Percentiles rank a stretch among this genome's conserved stretches.
phyloP scores from a whole-genome alignment of 2,888 invertebrate species.

The Eupithecia dodoneata region DNA sequence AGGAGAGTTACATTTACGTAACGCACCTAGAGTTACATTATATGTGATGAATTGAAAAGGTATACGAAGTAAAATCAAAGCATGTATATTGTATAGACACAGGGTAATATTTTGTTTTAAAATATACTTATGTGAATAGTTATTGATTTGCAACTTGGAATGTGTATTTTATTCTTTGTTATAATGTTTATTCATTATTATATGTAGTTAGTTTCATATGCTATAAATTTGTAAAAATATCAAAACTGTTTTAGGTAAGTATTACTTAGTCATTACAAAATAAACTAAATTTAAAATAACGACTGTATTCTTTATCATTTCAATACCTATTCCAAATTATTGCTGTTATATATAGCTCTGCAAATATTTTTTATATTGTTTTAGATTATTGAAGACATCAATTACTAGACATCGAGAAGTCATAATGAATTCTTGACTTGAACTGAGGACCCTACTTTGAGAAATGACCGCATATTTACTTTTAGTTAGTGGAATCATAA shows the following conservation, averaged over 20 bases:
- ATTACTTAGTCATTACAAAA: conserved; percentile 46
- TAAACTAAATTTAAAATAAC: conserved; percentile 32
- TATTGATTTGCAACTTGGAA: conserved; percentile 48
- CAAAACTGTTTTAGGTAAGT: conserved; percentile 17
- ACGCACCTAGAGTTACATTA: not conserved
- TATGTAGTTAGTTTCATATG: not conserved
- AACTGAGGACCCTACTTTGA: not conserved
- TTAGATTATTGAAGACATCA: not conserved
- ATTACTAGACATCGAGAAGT: not conserved
- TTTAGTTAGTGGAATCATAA: conserved; percentile 20
- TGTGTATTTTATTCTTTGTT: conserved; percentile 37
- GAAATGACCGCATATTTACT: not conserved
- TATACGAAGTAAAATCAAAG: conserved; percentile 48
- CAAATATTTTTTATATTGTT: not conserved
- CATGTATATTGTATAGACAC: conserved; percentile 54
- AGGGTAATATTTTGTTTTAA: conserved; percentile 73
- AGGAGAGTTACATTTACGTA: no score
- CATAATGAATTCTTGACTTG: not conserved
- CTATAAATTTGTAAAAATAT: conserved; percentile 14
- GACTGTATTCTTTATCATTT: not conserved
- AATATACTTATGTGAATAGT: conserved; percentile 71
- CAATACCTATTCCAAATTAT: not conserved
- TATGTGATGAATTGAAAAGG: conserved; percentile 39
- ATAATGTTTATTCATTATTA: conserved; percentile 11
- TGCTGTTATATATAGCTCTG: not conserved